Conservation (phyloP, 2,888 invertebrate species). For the Platycnemis pennipes region DNA sequence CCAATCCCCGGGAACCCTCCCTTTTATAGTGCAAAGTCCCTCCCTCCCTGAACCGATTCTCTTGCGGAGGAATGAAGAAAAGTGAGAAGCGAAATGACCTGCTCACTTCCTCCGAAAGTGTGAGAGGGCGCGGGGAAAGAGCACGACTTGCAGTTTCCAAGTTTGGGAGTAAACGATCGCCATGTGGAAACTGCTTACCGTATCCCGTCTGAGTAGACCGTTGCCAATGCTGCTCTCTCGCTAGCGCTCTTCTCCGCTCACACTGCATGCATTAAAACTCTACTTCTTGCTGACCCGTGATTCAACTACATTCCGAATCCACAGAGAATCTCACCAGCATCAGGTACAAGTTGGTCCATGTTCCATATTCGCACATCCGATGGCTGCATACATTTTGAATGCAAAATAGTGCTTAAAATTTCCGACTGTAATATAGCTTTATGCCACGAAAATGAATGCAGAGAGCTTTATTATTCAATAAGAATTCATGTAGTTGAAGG, state of each 20-base stretch:
- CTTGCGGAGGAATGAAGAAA: background rate
- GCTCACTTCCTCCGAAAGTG: background rate
- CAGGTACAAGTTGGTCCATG: no score
- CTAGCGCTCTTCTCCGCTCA: background rate
- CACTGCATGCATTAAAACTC: no score
- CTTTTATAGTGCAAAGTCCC: background rate
- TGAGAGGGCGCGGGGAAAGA: background rate
- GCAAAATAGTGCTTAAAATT: no score
- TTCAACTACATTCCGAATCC: no score
- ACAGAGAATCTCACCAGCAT: no score
- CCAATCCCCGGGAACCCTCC: background rate
- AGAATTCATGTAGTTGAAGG: no score
- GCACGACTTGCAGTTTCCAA: background rate
- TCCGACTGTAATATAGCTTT: no score
- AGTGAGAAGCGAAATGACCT: background rate
- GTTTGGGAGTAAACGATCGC: background rate
- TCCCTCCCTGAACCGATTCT: background rate
- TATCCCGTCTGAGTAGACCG: background rate
- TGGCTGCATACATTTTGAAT: no score
- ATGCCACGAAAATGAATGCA: no score
- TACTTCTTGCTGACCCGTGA: no score
- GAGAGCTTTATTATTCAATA: no score
- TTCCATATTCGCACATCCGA: no score
- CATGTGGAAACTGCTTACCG: background rate
- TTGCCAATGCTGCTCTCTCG: background rate